Evolutionary conservation across 37 sponge, comb jelly and placozoan genomes (phyloP), one percentile per base, ranked within the genome.

Genomic region (Dysidea cf. avara): DNA sequence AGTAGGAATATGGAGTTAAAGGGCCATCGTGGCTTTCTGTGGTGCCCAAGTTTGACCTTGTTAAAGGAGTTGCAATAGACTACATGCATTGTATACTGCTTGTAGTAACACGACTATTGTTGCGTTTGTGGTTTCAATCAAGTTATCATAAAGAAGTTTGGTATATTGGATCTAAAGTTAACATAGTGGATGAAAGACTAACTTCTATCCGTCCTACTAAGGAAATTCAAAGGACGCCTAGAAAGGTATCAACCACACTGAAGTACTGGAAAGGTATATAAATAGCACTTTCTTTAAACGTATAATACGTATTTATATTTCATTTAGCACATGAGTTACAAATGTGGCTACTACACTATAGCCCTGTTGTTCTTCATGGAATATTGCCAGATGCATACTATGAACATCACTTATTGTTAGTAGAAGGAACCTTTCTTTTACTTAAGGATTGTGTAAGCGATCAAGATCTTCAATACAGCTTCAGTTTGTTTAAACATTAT

Each of bases 251-350:
- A 57, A 9, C 22, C 51, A 79, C 79, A 32, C 24, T 79, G 43
- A 79, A 79, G 22, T 79, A 55, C 36, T 79, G 79, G 79, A 79
- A 79, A 68, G 79, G 79, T 79, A 68, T 53, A 49, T 76, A 64
- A 20, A 9, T 43, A 43, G 46, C 46, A 12, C 5, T 9, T 5
- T 43, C 5, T 5, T 43, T 43, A 43, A 12, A 43, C 9, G 9
- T 9, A 43, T 43, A 43, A 43, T 43, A 43, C 5, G n/a, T n/a
- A n/a, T n/a, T n/a, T n/a, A n/a, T n/a, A 36, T 58, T 5, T 55
- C 30, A 54, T 72, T n/a, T 9, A 79, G 79, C 79, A 20, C 70
- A 79, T 61, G 79, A 79, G 50, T 38, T 79, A 12, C 29, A 28
- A 68, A 48, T 48, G 2, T 79, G 79, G 69, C 60, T 79, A 26